Base-by-base conservation (phyloP, 1,140 invertebrate species). In the Microplitis demolitor region DNA sequence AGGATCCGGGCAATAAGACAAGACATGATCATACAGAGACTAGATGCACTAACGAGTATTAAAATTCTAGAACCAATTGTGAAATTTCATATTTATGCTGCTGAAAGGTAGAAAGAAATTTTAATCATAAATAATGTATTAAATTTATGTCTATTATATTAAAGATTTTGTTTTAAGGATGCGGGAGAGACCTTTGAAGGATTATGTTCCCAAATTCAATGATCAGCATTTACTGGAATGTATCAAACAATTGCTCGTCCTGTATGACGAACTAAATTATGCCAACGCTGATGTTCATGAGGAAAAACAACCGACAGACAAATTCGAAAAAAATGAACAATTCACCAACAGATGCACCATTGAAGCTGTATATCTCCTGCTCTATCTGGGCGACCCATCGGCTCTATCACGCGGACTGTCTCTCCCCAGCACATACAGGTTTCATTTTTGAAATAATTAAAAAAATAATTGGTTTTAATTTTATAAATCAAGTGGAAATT, bases 11-110 rank as follows among this genome's bases (percentile, higher is more conserved):
- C 92, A 2, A 88, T 95, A 5, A 87, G 93, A 11, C 93, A 95
- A 78, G 94, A 95, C 81, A 86, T 93, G 69, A 88, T 92, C 1
- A 91, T 95, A 54, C 94, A 95, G 82, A 88, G 89, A 74, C 83
- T 91, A 0, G 77, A 87, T 61, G 83, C 84, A 6, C 6, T 60
- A 6, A 77, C 84, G 11, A 88, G 86, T 33, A 89, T 92, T 24
- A 76, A 77, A 1, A 85, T 94, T 54, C 81, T 93, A 6, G 91
- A 94, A 78, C 89, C 89, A 24, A 92, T 92, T 69, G 87, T 93
- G 1, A 84, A 89, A 76, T 94, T 94, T 81, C 87, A 93, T 81
- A 84, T 91, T 53, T 94, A 91, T 80, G 86, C 92, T 34, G 85
- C 87, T 1, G 93, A 93, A 82, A 90, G 89, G 93, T 93, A 87